Base-by-base conservation (phyloP, 2,113 vertebrate species). In the Oxyruncus cristatus region DNA sequence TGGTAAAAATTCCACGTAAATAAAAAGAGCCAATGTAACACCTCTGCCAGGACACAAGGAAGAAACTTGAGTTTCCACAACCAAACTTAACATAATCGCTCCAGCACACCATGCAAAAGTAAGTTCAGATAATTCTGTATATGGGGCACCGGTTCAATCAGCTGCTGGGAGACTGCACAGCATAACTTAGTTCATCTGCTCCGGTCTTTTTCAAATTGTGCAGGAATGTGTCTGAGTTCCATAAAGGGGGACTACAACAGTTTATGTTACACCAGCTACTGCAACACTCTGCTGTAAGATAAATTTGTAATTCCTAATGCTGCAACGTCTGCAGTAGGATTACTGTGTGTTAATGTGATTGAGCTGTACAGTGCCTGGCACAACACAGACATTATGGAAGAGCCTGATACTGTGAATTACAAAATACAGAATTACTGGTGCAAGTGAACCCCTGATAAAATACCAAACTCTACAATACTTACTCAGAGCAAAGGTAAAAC, bases 311-410 rank as follows among this genome's bases (percentile, higher is more conserved):
- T 91, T 96, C 91, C 81, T 94, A 52, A 67, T 76, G 79, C 58
- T 88, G 55, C 42, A 78, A 68, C n/a, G 53, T 92, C 92, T 94
- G 87, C 49, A 6, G 28, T 42, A 89, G 72, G 92, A 94, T 96
- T 95, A 92, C 28, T 73, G 49, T 62, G 32, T 88, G 68, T 68
- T 95, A 76, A 88, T 90, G 89, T 93, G 85, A 91, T 86, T 93
- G 84, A 80, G 67, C 71, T 63, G 19, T 63, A 49, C 9, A 32
- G 62, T 52, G 59, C 42, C 53, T 92, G 79, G n/a, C 68, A 66
- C 72, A 88, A 47, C 15, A 65, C 9, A 91, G 92, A 84, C 75
- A 52, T 67, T 12, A 46, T 66, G 26, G 41, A 89, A 81, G 14
- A 92, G 28, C 37, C 52, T 77, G 74, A 70, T 50, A 27, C 5